Percentiles rank a stretch among this genome's conserved stretches.
phyloP scores from a whole-genome alignment of 2,797 vertebrate genomes.

The Orientallactaga sibirica region DNA sequence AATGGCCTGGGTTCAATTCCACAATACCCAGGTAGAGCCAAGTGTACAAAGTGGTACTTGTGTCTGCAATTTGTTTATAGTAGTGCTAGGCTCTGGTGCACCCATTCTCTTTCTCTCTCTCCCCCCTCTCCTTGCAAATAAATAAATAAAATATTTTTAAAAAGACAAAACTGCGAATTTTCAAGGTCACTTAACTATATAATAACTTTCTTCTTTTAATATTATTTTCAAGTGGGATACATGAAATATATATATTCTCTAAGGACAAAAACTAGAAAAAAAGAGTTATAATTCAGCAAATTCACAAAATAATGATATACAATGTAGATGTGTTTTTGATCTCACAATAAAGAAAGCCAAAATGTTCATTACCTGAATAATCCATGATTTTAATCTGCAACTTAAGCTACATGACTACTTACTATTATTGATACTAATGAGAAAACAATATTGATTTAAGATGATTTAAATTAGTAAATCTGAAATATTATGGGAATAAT shows the following conservation, averaged over 20 bases:
- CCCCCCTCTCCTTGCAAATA: no score
- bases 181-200: no score
- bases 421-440: slow-evolving; percentile 38
- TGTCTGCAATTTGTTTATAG: no score
- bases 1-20: no score
- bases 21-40: no score
- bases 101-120: no score
- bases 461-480: slow-evolving; percentile 80
- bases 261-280: slow-evolving; percentile 19
- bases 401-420: slow-evolving; percentile 51
- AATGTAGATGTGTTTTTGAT: neutral
- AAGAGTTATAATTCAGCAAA: neutral
- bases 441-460: slow-evolving; percentile 74
- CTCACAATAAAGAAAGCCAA: neutral
- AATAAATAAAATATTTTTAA: no score
- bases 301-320: neutral
- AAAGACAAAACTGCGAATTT: no score
- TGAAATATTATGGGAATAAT: slow-evolving; percentile 76
- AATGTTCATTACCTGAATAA: neutral
- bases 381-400: neutral
- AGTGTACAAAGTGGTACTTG: no score
- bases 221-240: neutral
- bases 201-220: no score
- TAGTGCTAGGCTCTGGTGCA: no score
- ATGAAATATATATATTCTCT: neutral